These are phyloP conservation scores for Siniperca obscura DNA, from an alignment of 2,797 vertebrate genomes.

Conservation along the genomic window DNA sequence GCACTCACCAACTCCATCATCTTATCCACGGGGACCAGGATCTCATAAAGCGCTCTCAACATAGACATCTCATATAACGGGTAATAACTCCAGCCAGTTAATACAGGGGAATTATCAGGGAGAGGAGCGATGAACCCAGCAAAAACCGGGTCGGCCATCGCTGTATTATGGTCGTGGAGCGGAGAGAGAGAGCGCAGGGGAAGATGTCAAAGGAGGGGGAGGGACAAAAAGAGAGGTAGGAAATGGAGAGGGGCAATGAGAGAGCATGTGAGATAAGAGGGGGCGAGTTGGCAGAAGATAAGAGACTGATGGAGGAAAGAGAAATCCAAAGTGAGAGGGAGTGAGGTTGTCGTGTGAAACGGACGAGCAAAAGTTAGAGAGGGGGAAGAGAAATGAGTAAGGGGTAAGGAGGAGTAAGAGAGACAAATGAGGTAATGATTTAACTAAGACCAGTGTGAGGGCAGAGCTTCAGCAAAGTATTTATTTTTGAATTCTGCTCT, in stretches of 20 bases:
- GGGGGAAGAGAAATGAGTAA: slow-evolving; percentile 37
- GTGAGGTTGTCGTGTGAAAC: slow-evolving; percentile 37
- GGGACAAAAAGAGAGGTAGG: slow-evolving; percentile 37
- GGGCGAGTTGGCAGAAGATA: slow-evolving; percentile 22
- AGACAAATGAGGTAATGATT: slow-evolving; percentile 63
- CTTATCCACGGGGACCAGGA: slow-evolving; percentile 92
- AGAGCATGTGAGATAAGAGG: slow-evolving; percentile 53
- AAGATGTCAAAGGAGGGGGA: slow-evolving; percentile 39
- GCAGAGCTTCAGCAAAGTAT: slow-evolving; percentile 34
- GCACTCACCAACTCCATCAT: slow-evolving; percentile 91
- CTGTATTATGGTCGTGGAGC: slow-evolving; percentile 62
- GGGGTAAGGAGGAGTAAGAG: slow-evolving; percentile 26
- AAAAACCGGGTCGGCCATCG: slow-evolving; percentile 59
- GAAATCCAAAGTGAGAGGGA: slow-evolving; percentile 34
- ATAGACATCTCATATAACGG: slow-evolving; percentile 91
- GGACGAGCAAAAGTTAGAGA: slow-evolving; percentile 28
- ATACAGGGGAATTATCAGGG: slow-evolving; percentile 87
- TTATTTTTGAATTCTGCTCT: slow-evolving; percentile 24
- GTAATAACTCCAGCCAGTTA: slow-evolving; percentile 93
- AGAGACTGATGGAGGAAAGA: slow-evolving; percentile 42
- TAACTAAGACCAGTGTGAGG: slow-evolving; percentile 53
- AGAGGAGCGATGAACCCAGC: slow-evolving; percentile 83
- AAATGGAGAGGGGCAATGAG: slow-evolving; percentile 48
- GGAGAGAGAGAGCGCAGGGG: slow-evolving; percentile 12
- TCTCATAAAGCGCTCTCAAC: slow-evolving; percentile 96